Evolutionary conservation across 2,113 vertebrate species (phyloP).

Genomic region (Gobius niger): DNA sequence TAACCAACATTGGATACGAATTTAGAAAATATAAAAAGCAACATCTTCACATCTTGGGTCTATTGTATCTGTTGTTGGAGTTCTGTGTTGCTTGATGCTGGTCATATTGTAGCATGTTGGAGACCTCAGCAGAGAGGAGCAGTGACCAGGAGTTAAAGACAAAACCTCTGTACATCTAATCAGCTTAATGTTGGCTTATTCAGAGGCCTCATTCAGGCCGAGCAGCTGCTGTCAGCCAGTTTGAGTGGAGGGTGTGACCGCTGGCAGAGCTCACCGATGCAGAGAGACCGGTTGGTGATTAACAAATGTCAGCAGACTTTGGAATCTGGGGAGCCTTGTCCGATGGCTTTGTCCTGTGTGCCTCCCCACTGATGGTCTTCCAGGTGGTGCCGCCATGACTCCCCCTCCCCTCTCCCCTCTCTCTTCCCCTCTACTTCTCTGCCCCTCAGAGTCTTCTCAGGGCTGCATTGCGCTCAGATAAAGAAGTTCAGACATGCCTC

Average conservation of each 20-base stretch:
- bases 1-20: too few species aligned
- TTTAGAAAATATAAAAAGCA: too few species aligned
- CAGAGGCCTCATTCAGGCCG: conserved; percentile 81
- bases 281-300: conserved; percentile 96
- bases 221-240: conserved; percentile 88
- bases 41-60: too few species aligned
- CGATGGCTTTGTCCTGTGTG: conserved; percentile 86
- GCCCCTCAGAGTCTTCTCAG: conserved; percentile 45
- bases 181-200: conserved; percentile 78
- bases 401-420: conserved; percentile 42
- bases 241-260: conserved; percentile 90
- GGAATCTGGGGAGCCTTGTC: conserved; percentile 91
- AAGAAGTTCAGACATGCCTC: conserved; percentile 76
- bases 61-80: too few species aligned
- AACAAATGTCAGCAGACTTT: conserved; percentile 99
- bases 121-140: conserved; percentile 56
- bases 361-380: conserved; percentile 78
- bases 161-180: conserved; percentile 78
- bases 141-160: conserved; percentile 71
- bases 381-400: conserved; percentile 75
- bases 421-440: conserved; percentile 33
- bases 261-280: conserved; percentile 88
- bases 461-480: conserved; percentile 67
- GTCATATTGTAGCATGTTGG: conserved; percentile 35
- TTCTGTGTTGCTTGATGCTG: too few species aligned